A percentile compares a stretch with the other conserved stretches of the same genome.
phyloP scores from a whole-genome alignment of 2,888 invertebrate species.

The Rhagium mordax region DNA sequence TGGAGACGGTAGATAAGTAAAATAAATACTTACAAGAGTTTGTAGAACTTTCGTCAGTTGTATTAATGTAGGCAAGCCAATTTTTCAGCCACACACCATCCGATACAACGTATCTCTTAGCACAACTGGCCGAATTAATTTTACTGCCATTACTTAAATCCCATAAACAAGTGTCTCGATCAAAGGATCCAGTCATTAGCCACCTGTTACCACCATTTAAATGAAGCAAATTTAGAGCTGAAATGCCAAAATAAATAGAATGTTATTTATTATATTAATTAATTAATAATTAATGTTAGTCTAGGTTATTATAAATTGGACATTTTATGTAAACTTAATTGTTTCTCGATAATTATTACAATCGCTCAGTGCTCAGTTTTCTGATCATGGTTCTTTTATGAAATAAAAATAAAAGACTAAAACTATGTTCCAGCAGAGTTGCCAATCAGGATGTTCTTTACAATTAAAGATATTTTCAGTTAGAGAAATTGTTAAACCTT shows the following conservation, averaged over 20 bases:
- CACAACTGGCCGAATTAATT: constrained; percentile 52
- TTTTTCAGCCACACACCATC: constrained; percentile 72
- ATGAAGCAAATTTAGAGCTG: constrained; percentile 69
- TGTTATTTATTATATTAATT: too few species aligned
- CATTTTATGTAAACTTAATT: too few species aligned
- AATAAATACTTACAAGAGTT: constrained; percentile 58
- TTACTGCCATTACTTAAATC: constrained; percentile 73
- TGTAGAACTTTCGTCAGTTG: constrained; percentile 67
- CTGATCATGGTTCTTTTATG: too few species aligned
- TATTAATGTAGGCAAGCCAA: constrained; percentile 70
- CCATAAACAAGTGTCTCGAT: constrained; percentile 81
- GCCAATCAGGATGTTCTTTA: too few species aligned
- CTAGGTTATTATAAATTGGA: too few species aligned
- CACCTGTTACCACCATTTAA: constrained; percentile 75
- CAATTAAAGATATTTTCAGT: too few species aligned
- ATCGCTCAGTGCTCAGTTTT: too few species aligned
- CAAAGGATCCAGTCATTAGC: constrained; percentile 78
- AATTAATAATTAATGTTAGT: too few species aligned
- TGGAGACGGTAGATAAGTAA: too few species aligned
- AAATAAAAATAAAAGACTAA: too few species aligned
- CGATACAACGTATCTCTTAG: constrained; percentile 68
- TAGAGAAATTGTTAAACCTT: neutral
- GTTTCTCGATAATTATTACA: too few species aligned
- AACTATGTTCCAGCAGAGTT: too few species aligned
- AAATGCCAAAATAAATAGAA: constrained; percentile 26